Evolutionary conservation across 2,888 invertebrate genomes (phyloP).

Genomic region (Dryadula phaetusa): DNA sequence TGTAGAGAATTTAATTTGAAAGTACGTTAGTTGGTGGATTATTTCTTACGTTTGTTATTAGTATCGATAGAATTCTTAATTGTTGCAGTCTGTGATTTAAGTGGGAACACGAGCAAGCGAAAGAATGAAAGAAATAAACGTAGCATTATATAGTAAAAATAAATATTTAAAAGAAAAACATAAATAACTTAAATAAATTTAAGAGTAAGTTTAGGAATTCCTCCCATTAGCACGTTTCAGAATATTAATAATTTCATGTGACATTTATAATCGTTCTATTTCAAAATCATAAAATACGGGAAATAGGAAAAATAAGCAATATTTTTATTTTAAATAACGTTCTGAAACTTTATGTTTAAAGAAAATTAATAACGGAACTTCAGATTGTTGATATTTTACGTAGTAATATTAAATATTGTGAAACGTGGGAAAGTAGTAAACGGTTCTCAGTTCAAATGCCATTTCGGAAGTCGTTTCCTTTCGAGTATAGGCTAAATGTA

Average conservation of each 20-base stretch:
- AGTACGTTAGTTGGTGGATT: too few relatives aligned
- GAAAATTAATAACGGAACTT: too few relatives aligned
- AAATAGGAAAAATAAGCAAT: neutral
- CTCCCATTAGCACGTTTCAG: conserved; percentile 28
- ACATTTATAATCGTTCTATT: conserved; percentile 3
- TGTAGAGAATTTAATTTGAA: too few relatives aligned
- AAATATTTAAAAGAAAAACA: neutral
- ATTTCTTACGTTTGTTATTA: too few relatives aligned
- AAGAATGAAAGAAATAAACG: too few relatives aligned
- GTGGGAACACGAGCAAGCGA: too few relatives aligned
- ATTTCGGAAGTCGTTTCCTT: neutral
- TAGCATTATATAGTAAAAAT: neutral
- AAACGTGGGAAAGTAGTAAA: neutral
- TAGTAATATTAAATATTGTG: too few relatives aligned
- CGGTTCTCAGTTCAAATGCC: neutral
- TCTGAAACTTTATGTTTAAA: too few relatives aligned
- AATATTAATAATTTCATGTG: conserved; percentile 20
- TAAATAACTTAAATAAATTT: conserved; percentile 18
- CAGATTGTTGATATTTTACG: too few relatives aligned
- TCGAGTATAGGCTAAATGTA: too few relatives aligned
- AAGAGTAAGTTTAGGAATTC: conserved; percentile 24
- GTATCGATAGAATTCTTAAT: too few relatives aligned
- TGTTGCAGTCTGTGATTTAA: too few relatives aligned
- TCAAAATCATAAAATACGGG: neutral
- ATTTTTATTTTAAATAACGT: neutral